Evolutionary conservation across 2,797 vertebrate species (phyloP).

Genomic region (Fringilla coelebs): DNA sequence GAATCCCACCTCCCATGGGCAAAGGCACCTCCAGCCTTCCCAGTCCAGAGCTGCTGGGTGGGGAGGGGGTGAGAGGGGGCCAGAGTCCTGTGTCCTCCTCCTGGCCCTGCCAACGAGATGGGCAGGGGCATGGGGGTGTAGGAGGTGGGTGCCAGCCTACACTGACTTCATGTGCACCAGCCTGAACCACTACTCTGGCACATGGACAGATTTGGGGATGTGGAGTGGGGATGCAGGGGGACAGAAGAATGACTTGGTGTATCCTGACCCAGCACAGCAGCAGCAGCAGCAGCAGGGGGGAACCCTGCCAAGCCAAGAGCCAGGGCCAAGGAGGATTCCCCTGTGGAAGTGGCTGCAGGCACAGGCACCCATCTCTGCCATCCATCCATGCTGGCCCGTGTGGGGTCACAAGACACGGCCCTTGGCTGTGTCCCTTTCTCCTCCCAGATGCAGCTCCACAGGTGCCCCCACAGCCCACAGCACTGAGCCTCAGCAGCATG

Average conservation of each 20-base stretch:
- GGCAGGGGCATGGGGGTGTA: not conserved
- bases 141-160: fast-evolving
- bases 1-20: fast-evolving
- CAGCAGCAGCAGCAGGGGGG: not conserved
- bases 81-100: fast-evolving
- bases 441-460: not conserved
- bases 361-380: too few relatives aligned
- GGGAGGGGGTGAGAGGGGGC: not conserved
- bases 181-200: not conserved
- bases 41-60: fast-evolving
- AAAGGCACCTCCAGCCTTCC: not conserved
- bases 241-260: not conserved
- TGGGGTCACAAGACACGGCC: fast-evolving
- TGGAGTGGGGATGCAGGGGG: too few relatives aligned
- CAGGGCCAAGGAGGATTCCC: fast-evolving
- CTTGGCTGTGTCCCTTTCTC: not conserved
- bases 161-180: fast-evolving
- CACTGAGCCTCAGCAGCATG: fast-evolving
- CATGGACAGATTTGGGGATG: fast-evolving
- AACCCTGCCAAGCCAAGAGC: not conserved
- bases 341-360: fast-evolving
- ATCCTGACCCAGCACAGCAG: too few relatives aligned
- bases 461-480: not conserved
- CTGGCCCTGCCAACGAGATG: fast-evolving
- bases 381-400: fast-evolving